Percentiles rank a stretch among this genome's conserved stretches.
These are phyloP conservation scores for Darevskia nairensis DNA, from an alignment of 2,797 vertebrate species.

Conservation along the genomic window DNA sequence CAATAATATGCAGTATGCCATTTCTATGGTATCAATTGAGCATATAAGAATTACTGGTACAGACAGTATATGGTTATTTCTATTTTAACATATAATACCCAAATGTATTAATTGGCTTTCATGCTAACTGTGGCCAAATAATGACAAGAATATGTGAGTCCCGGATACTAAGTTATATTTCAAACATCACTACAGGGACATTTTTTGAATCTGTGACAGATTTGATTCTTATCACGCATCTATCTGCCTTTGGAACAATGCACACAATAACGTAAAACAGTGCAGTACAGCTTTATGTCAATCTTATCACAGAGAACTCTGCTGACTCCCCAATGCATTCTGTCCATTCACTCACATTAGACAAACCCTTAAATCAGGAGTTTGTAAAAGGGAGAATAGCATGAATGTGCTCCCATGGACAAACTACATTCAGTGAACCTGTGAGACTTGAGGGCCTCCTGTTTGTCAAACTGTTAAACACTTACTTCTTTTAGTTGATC, in stretches of 20 bases:
- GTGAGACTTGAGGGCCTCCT: conserved; percentile 11
- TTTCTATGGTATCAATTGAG: neutral
- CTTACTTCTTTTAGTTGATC: conserved; percentile 97
- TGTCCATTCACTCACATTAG: neutral
- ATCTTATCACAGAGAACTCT: neutral
- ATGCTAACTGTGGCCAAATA: neutral
- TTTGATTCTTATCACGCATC: conserved; percentile 15
- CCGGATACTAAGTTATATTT: neutral
- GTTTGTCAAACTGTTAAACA: conserved; percentile 40
- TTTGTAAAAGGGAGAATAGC: neutral
- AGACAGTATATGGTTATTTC: neutral
- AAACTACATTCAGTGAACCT: neutral
- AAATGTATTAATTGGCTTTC: conserved; percentile 8
- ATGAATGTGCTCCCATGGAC: neutral
- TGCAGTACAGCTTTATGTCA: neutral
- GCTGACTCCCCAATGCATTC: neutral
- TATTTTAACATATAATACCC: neutral
- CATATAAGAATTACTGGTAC: neutral
- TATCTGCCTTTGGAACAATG: neutral
- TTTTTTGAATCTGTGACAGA: neutral
- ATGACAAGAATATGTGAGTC: neutral
- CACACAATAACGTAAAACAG: neutral
- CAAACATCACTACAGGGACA: neutral
- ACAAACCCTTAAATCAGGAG: neutral
- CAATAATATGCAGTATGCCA: conserved; percentile 1